Percentiles rank a stretch among this genome's conserved stretches.
These are phyloP conservation scores for Melanaphis sacchari DNA, from an alignment of 1,140 invertebrate species.

Conservation along the genomic window DNA sequence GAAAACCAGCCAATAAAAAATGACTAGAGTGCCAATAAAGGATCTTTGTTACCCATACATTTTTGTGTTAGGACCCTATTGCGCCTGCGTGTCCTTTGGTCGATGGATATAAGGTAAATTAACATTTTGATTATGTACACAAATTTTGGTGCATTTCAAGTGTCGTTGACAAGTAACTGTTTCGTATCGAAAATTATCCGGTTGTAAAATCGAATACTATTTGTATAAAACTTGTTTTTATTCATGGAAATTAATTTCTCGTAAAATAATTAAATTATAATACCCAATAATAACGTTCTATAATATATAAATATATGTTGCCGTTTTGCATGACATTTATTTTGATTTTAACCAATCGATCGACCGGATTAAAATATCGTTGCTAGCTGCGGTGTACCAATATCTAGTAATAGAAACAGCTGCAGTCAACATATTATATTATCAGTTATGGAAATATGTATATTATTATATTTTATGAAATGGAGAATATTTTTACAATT, in stretches of 20 bases:
- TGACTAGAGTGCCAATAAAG: neutral
- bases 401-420: neutral
- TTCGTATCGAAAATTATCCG: slow-evolving; percentile 26
- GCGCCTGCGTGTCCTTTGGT: slow-evolving; percentile 3
- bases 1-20: slow-evolving; percentile 11
- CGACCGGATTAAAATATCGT: neutral
- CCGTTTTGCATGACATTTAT: neutral
- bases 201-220: slow-evolving; percentile 19
- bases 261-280: neutral
- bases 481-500: neutral
- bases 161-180: neutral
- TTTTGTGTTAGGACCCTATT: neutral
- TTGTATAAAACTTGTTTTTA: slow-evolving; percentile 30
- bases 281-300: neutral
- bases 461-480: neutral
- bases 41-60: neutral
- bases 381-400: neutral
- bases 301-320: neutral
- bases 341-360: neutral
- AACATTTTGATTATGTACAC: slow-evolving; percentile 49
- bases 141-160: neutral
- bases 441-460: neutral
- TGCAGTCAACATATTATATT: neutral
- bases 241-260: neutral
- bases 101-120: slow-evolving; percentile 39